A percentile compares a stretch with the other conserved stretches of the same genome.
phyloP scores from a whole-genome alignment of 2,113 vertebrate genomes.

The Romanogobio albipinnatus region DNA sequence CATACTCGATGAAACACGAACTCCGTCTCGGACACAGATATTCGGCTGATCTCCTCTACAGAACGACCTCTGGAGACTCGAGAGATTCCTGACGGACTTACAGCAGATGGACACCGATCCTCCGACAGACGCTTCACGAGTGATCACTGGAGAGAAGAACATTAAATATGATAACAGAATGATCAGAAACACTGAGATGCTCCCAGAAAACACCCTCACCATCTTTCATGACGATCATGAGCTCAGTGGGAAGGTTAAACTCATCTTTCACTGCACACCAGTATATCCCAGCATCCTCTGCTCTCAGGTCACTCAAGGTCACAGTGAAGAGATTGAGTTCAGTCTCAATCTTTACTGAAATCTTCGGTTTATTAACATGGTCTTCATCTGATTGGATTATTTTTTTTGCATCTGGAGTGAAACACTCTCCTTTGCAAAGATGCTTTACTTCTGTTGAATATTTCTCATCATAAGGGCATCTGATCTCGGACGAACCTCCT shows the following conservation, averaged over 20 bases:
- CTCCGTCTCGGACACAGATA: not conserved
- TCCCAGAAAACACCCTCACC: not conserved
- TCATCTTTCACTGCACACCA: constrained; percentile 1
- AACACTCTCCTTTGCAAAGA: constrained; percentile 15
- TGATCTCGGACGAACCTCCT: not conserved
- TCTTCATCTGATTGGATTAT: not conserved
- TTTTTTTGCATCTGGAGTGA: not conserved
- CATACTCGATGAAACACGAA: not conserved
- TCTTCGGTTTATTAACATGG: not conserved
- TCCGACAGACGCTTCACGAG: not conserved
- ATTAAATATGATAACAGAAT: not conserved
- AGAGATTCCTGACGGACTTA: not conserved
- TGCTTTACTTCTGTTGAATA: not conserved
- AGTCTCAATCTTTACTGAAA: not conserved
- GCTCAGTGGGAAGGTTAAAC: not conserved
- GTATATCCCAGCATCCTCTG: constrained; percentile 46
- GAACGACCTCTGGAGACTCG: not conserved
- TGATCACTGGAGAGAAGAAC: not conserved
- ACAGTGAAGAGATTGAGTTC: constrained; percentile 19
- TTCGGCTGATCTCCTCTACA: not conserved
- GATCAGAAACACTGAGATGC: not conserved
- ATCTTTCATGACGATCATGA: not conserved
- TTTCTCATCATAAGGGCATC: constrained; percentile 11
- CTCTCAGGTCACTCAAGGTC: constrained; percentile 12
- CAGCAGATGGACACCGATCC: not conserved